A percentile compares a stretch with the other conserved stretches of the same genome.
Evolutionary conservation across 92 coral and sea anemone species (phyloP).

Genomic region (Heteractis magnifica): DNA sequence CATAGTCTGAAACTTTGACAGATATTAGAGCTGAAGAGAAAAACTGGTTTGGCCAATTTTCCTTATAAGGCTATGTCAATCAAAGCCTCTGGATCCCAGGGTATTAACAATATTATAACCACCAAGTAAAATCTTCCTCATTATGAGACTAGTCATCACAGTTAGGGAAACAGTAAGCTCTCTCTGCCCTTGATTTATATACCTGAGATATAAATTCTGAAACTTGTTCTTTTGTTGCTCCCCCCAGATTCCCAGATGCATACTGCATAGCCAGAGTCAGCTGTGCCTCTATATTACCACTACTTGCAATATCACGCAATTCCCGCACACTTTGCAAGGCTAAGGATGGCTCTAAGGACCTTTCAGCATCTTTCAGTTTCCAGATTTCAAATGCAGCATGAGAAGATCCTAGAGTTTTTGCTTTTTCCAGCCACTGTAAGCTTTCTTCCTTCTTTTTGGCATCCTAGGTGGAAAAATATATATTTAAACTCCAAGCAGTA

Average conservation of each 20-base stretch:
- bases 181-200: neutral
- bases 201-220: slow-evolving; percentile 81
- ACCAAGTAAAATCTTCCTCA: neutral
- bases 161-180: neutral
- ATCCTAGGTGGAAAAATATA: slow-evolving; percentile 34
- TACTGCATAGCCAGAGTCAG: slow-evolving; percentile 84
- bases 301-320: slow-evolving; percentile 78
- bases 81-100: no score
- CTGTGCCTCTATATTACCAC: slow-evolving; percentile 80
- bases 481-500: neutral
- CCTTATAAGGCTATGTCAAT: no score
- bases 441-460: slow-evolving; percentile 60
- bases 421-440: slow-evolving; percentile 79
- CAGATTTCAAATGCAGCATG: slow-evolving; percentile 96
- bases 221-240: slow-evolving; percentile 67
- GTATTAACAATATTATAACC: neutral
- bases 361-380: slow-evolving; percentile 59
- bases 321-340: slow-evolving; percentile 79
- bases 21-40: no score
- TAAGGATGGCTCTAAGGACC: slow-evolving; percentile 68
- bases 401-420: slow-evolving; percentile 67
- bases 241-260: slow-evolving; percentile 86
- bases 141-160: neutral
- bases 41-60: no score
- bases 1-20: no score